Evolutionary conservation across 2,113 vertebrate genomes (phyloP).

Genomic region (Peromyscus polionotus): DNA sequence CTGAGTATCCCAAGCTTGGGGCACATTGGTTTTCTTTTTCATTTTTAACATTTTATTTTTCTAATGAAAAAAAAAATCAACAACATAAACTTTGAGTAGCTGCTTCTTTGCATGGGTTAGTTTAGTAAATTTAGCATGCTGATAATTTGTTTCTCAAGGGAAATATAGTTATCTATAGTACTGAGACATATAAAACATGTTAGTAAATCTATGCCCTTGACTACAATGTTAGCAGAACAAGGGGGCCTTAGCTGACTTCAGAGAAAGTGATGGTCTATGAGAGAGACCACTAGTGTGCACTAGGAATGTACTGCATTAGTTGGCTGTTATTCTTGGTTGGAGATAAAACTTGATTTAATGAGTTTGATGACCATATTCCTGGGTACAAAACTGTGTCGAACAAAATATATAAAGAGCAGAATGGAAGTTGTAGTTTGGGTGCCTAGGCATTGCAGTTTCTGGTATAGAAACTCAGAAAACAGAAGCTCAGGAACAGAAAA

Average conservation of each 20-base stretch:
- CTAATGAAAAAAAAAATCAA: slow-evolving; percentile 12
- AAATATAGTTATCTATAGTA: background rate
- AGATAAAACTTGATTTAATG: slow-evolving; percentile 32
- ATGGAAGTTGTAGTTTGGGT: background rate
- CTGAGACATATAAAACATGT: background rate
- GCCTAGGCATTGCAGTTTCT: background rate
- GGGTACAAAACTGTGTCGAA: background rate
- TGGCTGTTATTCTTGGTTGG: background rate
- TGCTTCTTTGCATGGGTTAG: background rate
- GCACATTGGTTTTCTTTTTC: background rate
- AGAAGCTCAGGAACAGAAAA: background rate
- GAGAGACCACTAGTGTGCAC: background rate
- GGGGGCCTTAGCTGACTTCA: background rate
- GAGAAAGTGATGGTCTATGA: background rate
- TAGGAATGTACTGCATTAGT: background rate
- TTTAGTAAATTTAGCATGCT: background rate
- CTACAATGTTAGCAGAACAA: background rate
- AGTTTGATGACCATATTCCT: background rate
- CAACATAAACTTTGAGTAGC: background rate
- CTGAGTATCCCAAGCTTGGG: background rate
- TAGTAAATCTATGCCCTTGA: background rate
- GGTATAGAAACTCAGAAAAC: background rate
- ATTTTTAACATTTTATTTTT: background rate
- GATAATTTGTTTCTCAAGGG: background rate
- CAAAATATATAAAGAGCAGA: background rate